Percentiles rank a stretch among this genome's conserved stretches.
phyloP scores from a whole-genome alignment of 2,888 invertebrate species.

The Trissonchulus sp. region DNA sequence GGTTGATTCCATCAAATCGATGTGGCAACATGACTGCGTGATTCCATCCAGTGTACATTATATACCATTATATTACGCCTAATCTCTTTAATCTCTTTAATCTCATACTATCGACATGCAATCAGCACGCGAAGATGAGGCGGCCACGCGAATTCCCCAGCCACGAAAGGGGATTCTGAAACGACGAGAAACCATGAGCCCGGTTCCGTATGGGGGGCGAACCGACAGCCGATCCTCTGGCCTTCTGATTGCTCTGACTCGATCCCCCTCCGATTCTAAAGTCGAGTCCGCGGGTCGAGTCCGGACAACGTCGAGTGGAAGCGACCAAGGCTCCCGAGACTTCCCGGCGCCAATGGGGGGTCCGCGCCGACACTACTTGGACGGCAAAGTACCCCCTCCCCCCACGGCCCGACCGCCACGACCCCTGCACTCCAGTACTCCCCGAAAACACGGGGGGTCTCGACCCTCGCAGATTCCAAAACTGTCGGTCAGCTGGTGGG shows the following conservation, averaged over 20 bases:
- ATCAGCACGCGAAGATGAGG: too few species aligned
- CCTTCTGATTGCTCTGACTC: background rate
- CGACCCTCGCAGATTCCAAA: constrained; percentile 38
- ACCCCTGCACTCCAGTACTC: background rate
- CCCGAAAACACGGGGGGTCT: background rate
- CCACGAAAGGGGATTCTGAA: constrained; percentile 27
- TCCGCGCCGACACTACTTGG: too few species aligned
- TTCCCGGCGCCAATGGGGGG: background rate
- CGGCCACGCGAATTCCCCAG: background rate
- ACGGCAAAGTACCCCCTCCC: too few species aligned
- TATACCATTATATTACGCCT: too few species aligned
- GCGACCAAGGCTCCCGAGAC: background rate
- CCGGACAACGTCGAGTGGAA: background rate
- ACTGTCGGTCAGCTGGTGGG: constrained; percentile 48
- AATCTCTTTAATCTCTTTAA: too few species aligned
- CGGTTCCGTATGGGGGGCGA: background rate
- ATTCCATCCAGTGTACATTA: too few species aligned
- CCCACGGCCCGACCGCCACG: background rate
- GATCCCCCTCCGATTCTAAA: background rate
- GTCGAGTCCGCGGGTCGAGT: background rate
- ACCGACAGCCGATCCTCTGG: background rate
- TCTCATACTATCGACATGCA: too few species aligned
- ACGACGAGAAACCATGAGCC: constrained; percentile 14
- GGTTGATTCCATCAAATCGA: too few species aligned
- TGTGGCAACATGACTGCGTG: too few species aligned